These are phyloP conservation scores for Acrobasis suavella DNA, from an alignment of 2,888 invertebrate genomes.

Conservation along the genomic window DNA sequence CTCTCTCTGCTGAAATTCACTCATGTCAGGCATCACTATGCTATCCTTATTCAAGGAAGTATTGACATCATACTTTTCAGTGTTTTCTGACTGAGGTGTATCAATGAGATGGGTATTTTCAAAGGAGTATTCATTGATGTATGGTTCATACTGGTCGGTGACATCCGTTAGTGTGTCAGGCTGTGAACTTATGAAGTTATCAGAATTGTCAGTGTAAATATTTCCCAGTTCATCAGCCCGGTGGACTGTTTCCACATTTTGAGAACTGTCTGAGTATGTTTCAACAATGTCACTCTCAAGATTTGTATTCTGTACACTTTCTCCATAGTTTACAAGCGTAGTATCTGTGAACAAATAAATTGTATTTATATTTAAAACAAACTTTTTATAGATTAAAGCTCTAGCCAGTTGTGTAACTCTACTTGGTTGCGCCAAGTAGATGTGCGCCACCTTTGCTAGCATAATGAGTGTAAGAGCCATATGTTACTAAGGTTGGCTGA, in stretches of 20 bases:
- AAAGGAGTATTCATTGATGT: conserved; percentile 69
- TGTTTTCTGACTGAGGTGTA: conserved; percentile 42
- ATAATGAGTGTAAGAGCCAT: no score
- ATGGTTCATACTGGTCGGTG: conserved; percentile 66
- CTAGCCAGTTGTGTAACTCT: no score
- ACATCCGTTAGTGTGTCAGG: conserved; percentile 57
- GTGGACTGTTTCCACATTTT: conserved; percentile 63
- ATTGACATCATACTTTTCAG: conserved; percentile 44
- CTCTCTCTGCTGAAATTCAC: conserved; percentile 62
- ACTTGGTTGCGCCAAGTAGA: no score
- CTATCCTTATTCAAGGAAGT: conserved; percentile 45
- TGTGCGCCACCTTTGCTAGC: no score
- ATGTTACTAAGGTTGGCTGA: no score
- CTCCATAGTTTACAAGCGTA: conserved; percentile 71
- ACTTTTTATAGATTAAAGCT: no score
- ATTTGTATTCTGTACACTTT: conserved; percentile 50
- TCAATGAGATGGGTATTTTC: conserved; percentile 53
- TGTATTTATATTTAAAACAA: no score
- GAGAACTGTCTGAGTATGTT: conserved; percentile 63
- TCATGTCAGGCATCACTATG: conserved; percentile 48
- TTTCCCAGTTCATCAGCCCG: conserved; percentile 72
- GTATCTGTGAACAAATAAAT: conserved; percentile 52
- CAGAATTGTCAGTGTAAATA: conserved; percentile 67
- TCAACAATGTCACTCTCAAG: conserved; percentile 62
- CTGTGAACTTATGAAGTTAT: conserved; percentile 57